phyloP scores from a whole-genome alignment of 1,140 invertebrate genomes.

The Drosophila insularis region DNA sequence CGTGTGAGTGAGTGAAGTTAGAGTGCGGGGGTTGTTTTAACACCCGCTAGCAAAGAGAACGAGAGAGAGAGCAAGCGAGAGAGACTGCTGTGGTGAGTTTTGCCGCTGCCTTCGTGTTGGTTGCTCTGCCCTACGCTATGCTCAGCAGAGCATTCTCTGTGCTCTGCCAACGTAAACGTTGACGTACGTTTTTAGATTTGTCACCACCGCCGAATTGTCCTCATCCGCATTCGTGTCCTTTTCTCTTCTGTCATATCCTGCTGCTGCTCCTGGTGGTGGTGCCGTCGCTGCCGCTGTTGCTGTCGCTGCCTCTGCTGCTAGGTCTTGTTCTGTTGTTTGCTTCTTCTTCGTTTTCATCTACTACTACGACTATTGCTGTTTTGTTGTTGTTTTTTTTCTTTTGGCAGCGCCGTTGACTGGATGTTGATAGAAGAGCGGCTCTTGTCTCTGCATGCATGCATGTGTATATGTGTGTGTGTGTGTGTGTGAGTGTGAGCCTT shows the following conservation, averaged over 20 bases:
- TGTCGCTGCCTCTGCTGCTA: background rate
- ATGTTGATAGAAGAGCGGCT: slow-evolving; percentile 35
- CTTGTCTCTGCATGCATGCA: background rate
- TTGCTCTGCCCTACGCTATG: slow-evolving; percentile 9
- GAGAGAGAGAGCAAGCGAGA: slow-evolving; percentile 13
- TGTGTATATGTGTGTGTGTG: slow-evolving; percentile 20
- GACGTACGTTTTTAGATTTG: slow-evolving; percentile 60
- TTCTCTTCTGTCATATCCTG: slow-evolving; percentile 8
- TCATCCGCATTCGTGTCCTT: slow-evolving; percentile 9
- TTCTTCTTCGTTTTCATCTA: background rate
- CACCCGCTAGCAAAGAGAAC: background rate
- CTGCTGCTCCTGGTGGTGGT: background rate
- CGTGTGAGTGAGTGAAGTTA: slow-evolving; percentile 14
- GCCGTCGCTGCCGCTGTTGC: background rate
- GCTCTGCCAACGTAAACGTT: slow-evolving; percentile 21
- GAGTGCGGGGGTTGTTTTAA: slow-evolving; percentile 14
- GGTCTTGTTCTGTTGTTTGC: background rate
- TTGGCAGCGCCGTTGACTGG: slow-evolving; percentile 50
- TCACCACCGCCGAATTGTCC: slow-evolving; percentile 52
- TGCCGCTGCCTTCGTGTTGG: slow-evolving; percentile 2
- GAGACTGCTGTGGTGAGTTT: slow-evolving; percentile 67
- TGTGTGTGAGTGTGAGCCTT: slow-evolving; percentile 34
- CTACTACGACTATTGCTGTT: slow-evolving; percentile 13
- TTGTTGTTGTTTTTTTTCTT: slow-evolving; percentile 31
- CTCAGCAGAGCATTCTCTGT: background rate